These are phyloP conservation scores for Cladopsammia gracilis DNA, from an alignment of 64 coral and sea anemone species.

Conservation along the genomic window DNA sequence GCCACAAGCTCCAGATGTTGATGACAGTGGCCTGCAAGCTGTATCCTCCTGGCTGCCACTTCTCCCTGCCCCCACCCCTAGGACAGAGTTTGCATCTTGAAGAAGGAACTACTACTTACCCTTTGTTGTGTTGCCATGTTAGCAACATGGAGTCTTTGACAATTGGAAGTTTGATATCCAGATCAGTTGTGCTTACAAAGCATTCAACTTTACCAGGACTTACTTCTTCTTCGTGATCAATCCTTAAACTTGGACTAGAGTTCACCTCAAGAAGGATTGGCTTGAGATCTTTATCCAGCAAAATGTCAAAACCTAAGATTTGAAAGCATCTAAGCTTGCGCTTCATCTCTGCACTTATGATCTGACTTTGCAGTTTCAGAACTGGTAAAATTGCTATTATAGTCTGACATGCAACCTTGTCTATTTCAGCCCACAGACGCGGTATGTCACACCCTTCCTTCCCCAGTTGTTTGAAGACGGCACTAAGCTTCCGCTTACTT, in stretches of 20 bases:
- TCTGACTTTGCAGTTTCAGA: slow-evolving; percentile 77
- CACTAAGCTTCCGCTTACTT: slow-evolving; percentile 90
- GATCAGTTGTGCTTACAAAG: slow-evolving; percentile 85
- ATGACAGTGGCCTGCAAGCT: too few species aligned
- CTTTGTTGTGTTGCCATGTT: slow-evolving; percentile 58
- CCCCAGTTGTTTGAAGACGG: slow-evolving; percentile 83
- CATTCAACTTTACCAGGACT: slow-evolving; percentile 72
- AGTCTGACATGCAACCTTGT: slow-evolving; percentile 79
- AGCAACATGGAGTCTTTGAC: slow-evolving; percentile 77
- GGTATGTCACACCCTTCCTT: slow-evolving; percentile 69
- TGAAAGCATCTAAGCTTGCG: slow-evolving; percentile 80
- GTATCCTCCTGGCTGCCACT: too few species aligned
- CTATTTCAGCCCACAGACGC: slow-evolving; percentile 81
- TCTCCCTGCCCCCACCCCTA: too few species aligned
- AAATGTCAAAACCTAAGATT: slow-evolving; percentile 94
- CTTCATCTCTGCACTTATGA: slow-evolving; percentile 76
- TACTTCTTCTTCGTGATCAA: slow-evolving; percentile 89
- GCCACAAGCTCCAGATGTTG: too few species aligned
- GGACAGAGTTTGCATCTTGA: too few species aligned
- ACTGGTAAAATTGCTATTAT: slow-evolving; percentile 84
- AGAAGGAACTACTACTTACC: slow-evolving; percentile 17
- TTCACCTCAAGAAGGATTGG: slow-evolving; percentile 87
- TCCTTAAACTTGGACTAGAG: slow-evolving; percentile 84
- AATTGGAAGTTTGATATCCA: slow-evolving; percentile 93
- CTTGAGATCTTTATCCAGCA: slow-evolving; percentile 81